Conservation (phyloP, 2,888 invertebrate species). For the Saturnia pavonia region DNA sequence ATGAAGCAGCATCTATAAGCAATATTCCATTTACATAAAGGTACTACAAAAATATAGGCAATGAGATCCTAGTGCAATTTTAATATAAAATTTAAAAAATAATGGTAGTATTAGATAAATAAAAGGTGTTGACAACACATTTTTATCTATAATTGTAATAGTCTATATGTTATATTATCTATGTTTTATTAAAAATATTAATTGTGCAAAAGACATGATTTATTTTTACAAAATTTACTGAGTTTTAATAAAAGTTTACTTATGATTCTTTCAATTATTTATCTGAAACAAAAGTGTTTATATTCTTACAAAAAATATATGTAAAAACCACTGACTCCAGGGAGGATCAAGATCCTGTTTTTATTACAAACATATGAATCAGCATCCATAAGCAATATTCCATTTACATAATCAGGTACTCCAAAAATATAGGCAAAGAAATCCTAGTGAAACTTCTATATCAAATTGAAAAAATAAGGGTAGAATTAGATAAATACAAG, state of each 20-base stretch:
- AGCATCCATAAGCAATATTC: not conserved
- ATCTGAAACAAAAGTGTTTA: not conserved
- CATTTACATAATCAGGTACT: not conserved
- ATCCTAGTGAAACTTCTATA: too few species aligned
- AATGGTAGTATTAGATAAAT: not conserved
- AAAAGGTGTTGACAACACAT: not conserved
- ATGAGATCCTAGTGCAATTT: not conserved
- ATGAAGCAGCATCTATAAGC: too few species aligned
- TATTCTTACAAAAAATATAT: not conserved
- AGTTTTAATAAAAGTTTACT: not conserved
- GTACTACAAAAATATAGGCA: not conserved
- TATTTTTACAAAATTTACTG: not conserved
- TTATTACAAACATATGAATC: slow-evolving; percentile 6
- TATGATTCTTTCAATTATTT: not conserved
- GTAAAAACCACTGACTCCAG: slow-evolving; percentile 5
- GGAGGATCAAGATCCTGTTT: slow-evolving; percentile 21
- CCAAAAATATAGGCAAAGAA: not conserved
- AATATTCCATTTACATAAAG: not conserved
- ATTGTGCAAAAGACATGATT: not conserved
- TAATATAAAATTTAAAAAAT: not conserved
- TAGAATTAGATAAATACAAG: too few species aligned
- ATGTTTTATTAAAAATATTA: not conserved
- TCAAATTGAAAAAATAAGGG: too few species aligned
- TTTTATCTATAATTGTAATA: not conserved
- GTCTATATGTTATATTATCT: not conserved